Percentiles rank a stretch among this genome's conserved stretches.
Evolutionary conservation across 2,888 invertebrate genomes (phyloP).

Genomic region (Cancer borealis): DNA sequence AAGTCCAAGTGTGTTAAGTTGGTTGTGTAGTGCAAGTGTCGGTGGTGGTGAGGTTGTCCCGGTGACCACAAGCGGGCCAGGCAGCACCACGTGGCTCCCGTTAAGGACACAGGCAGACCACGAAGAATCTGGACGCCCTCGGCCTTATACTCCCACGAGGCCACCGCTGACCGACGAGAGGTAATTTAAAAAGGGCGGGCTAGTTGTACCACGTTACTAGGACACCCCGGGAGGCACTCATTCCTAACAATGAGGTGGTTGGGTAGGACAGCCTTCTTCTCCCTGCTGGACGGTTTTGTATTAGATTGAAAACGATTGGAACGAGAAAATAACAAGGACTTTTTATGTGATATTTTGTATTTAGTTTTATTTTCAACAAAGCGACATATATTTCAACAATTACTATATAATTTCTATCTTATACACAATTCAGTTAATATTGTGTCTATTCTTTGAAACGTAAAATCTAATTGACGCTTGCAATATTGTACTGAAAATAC

Average conservation of each 20-base stretch:
- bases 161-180: not conserved
- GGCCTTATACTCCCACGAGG: not conserved
- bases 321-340: not conserved
- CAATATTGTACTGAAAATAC: not conserved
- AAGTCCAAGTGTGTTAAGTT: not conserved
- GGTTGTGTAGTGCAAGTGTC: no score
- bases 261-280: not conserved
- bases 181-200: not conserved
- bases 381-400: not conserved
- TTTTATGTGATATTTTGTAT: not conserved
- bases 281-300: not conserved
- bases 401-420: not conserved
- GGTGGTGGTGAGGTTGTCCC: not conserved
- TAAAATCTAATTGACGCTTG: not conserved
- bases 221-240: not conserved
- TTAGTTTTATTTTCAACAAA: not conserved
- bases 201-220: not conserved
- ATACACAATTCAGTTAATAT: not conserved
- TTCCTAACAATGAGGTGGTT: not conserved
- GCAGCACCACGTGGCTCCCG: constrained; percentile 27
- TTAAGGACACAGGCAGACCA: not conserved
- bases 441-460: not conserved
- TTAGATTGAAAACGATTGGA: not conserved
- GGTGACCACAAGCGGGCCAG: not conserved
- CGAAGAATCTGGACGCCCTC: not conserved